Percentiles rank a stretch among this genome's conserved stretches.
phyloP scores from a whole-genome alignment of 1,140 invertebrate genomes.

The Ooceraea biroi region DNA sequence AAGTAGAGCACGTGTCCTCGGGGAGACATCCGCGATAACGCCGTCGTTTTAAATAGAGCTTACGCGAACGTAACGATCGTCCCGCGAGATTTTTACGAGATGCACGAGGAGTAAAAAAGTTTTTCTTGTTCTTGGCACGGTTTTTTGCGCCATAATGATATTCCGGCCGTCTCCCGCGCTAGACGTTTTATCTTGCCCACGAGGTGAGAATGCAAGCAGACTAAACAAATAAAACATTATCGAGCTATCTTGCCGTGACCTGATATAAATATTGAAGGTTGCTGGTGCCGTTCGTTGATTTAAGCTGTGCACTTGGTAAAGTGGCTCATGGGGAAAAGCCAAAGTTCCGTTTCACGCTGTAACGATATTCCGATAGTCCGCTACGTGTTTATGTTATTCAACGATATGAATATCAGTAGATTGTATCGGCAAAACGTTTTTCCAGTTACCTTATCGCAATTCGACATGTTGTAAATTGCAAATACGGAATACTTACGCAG shows the following conservation, averaged over 20 bases:
- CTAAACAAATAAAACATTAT: slow-evolving; percentile 45
- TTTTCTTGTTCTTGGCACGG: slow-evolving; percentile 6
- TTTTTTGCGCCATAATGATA: slow-evolving; percentile 39
- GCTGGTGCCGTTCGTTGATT: slow-evolving; percentile 23
- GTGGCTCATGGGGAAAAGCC: slow-evolving; percentile 4
- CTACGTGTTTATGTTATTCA: neutral
- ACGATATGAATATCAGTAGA: slow-evolving; percentile 8
- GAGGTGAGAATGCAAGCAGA: slow-evolving; percentile 23
- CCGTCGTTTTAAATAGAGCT: slow-evolving; percentile 34
- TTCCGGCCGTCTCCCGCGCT: slow-evolving; percentile 26
- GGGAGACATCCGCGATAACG: slow-evolving; percentile 26
- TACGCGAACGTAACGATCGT: slow-evolving; percentile 38
- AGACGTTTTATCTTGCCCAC: slow-evolving; percentile 25
- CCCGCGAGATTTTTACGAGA: slow-evolving; percentile 31
- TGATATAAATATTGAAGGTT: slow-evolving; percentile 32
- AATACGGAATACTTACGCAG: neutral
- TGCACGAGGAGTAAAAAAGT: neutral
- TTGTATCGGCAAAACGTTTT: neutral
- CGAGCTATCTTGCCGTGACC: neutral
- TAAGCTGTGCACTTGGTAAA: slow-evolving; percentile 1
- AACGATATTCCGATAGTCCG: slow-evolving; percentile 12
- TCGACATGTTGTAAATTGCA: neutral
- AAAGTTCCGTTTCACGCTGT: neutral
- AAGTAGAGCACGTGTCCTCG: slow-evolving; percentile 19
- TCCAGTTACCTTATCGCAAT: neutral